phyloP scores from a whole-genome alignment of 2,888 invertebrate genomes.

The Metellina segmentata region DNA sequence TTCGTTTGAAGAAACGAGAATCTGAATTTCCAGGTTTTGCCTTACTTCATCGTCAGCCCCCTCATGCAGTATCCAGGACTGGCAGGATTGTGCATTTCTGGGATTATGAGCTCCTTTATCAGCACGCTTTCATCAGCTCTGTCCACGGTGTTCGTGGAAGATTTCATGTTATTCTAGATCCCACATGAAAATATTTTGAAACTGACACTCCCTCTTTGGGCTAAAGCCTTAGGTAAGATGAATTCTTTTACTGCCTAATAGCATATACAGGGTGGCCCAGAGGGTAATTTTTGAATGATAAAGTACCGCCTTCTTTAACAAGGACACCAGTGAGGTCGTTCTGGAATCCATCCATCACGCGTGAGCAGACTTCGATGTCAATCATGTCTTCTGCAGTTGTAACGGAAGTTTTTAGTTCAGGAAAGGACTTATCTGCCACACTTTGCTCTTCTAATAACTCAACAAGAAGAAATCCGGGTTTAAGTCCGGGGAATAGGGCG shows the following conservation, averaged over 20 bases:
- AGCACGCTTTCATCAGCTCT: slow-evolving; percentile 95
- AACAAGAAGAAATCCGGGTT: no score
- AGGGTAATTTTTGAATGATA: no score
- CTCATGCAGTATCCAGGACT: slow-evolving; percentile 86
- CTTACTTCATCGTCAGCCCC: slow-evolving; percentile 81
- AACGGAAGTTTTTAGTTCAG: no score
- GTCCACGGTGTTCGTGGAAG: slow-evolving; percentile 94
- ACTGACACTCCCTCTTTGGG: slow-evolving; percentile 79
- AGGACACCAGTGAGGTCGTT: no score
- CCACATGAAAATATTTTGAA: background rate
- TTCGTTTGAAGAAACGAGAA: no score
- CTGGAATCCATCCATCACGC: no score
- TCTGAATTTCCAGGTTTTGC: slow-evolving; percentile 79
- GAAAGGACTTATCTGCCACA: no score
- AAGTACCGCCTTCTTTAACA: no score
- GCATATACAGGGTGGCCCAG: background rate
- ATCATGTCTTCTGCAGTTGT: no score
- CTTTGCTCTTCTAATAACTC: no score
- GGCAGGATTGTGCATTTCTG: slow-evolving; percentile 93
- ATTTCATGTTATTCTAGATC: slow-evolving; percentile 85
- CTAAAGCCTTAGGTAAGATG: slow-evolving; percentile 80
- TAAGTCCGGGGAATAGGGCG: no score
- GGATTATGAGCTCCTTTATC: slow-evolving; percentile 94
- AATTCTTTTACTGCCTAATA: background rate
- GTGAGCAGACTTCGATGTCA: no score